Conservation (phyloP, 2,888 invertebrate genomes). For the Sylvicola cinctus region DNA sequence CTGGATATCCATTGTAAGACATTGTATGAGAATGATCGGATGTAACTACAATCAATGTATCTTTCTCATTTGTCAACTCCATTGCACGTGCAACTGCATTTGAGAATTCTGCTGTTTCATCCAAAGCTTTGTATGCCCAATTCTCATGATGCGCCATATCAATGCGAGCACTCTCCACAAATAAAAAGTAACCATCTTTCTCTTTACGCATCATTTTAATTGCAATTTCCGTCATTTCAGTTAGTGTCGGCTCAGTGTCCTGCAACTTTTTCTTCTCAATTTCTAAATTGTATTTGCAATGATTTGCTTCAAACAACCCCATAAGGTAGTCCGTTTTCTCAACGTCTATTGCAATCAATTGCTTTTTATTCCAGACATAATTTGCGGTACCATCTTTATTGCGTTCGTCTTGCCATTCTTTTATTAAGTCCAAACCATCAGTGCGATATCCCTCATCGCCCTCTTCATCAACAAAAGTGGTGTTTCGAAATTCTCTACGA, state of each 20-base stretch:
- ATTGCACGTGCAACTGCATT: constrained; percentile 43
- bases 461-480: constrained; percentile 25
- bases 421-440: constrained; percentile 38
- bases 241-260: constrained; percentile 33
- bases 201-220: constrained; percentile 36
- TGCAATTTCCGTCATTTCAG: constrained; percentile 43
- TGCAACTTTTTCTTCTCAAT: constrained; percentile 24
- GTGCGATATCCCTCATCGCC: constrained; percentile 22
- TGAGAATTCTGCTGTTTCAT: constrained; percentile 58
- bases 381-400: constrained; percentile 23
- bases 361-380: constrained; percentile 14
- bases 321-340: constrained; percentile 31
- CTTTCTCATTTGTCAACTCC: constrained; percentile 35
- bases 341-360: constrained; percentile 17
- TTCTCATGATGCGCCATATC: constrained; percentile 38
- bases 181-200: constrained; percentile 44
- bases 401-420: constrained; percentile 31
- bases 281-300: constrained; percentile 38
- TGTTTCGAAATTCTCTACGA: constrained; percentile 28
- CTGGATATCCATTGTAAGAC: constrained; percentile 45
- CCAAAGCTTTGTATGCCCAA: constrained; percentile 42
- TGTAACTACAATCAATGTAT: constrained; percentile 63
- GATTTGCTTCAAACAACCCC: constrained; percentile 31
- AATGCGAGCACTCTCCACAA: constrained; percentile 39
- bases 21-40: constrained; percentile 64